These are phyloP conservation scores for Rhynchophorus ferrugineus DNA, from an alignment of 1,140 invertebrate genomes.

Conservation along the genomic window DNA sequence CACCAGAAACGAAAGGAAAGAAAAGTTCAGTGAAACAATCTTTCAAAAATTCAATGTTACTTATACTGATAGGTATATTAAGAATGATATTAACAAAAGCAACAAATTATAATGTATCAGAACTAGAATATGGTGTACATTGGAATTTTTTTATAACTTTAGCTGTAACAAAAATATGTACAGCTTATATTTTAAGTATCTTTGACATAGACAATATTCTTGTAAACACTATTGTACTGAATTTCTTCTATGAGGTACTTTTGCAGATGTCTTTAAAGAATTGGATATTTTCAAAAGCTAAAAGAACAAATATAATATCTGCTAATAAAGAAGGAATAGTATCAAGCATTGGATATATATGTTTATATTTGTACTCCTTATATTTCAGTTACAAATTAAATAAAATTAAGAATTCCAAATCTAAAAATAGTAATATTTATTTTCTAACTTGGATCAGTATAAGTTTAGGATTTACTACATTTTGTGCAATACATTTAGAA, in stretches of 20 bases:
- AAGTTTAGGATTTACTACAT: conserved; percentile 44
- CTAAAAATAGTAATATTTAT: conserved; percentile 25
- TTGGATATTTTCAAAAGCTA: conserved; percentile 61
- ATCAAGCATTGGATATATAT: conserved; percentile 75
- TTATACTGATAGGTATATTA: conserved; percentile 63
- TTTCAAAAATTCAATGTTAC: conserved; percentile 41
- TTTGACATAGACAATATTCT: conserved; percentile 37
- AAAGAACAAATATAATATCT: conserved; percentile 55
- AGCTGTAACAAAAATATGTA: conserved; percentile 70
- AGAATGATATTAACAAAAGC: conserved; percentile 57
- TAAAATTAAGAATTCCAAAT: conserved; percentile 21
- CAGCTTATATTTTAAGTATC: conserved; percentile 49
- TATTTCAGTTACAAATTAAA: conserved; percentile 56
- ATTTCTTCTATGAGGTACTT: conserved; percentile 60
- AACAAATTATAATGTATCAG: conserved; percentile 76
- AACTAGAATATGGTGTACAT: conserved; percentile 88
- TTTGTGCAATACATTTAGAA: conserved; percentile 44
- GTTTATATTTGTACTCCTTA: conserved; percentile 70
- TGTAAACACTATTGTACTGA: conserved; percentile 43
- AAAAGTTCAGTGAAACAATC: conserved; percentile 38
- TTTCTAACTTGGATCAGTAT: conserved; percentile 41
- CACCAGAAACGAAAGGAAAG: conserved; percentile 44
- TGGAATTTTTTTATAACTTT: conserved; percentile 97
- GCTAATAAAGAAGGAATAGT: conserved; percentile 87
- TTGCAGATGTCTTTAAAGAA: conserved; percentile 55